Conservation (phyloP, 2,797 vertebrate genomes). For the Pseudochirops cupreus region DNA sequence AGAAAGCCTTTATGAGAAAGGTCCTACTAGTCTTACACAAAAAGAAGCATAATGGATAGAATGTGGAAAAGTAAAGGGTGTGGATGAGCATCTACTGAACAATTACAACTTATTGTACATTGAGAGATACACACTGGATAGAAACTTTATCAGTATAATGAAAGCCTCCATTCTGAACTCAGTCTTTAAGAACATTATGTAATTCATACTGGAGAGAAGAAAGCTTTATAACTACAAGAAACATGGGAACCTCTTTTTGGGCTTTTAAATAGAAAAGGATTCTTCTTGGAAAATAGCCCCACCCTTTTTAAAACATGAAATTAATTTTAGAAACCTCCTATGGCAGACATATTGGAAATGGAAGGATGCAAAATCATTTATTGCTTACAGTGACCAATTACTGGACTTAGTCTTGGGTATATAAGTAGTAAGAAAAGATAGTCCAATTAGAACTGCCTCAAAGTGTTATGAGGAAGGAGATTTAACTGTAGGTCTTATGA, state of each 20-base stretch:
- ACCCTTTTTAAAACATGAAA: slow-evolving; percentile 8
- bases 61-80: not conserved
- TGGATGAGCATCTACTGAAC: not conserved
- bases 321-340: slow-evolving; percentile 31
- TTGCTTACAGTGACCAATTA: not conserved
- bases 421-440: not conserved
- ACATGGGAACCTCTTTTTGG: not conserved
- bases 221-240: not conserved
- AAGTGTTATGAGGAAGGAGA: not conserved
- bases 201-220: not conserved
- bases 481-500: not conserved
- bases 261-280: slow-evolving; percentile 31
- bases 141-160: not conserved
- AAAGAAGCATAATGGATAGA: not conserved
- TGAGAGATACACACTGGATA: not conserved
- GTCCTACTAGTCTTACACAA: not conserved
- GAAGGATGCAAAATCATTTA: not conserved
- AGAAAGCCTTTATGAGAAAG: slow-evolving; percentile 3
- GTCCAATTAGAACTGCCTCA: not conserved
- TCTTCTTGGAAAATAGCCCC: slow-evolving; percentile 45
- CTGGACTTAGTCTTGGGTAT: not conserved
- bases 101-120: not conserved
- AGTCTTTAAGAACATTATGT: not conserved
- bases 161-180: not conserved
- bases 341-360: not conserved